Evolutionary conservation across 1,140 invertebrate genomes (phyloP), one percentile per base, ranked within the genome.

Genomic region (Oncopodura yosiiana): DNA sequence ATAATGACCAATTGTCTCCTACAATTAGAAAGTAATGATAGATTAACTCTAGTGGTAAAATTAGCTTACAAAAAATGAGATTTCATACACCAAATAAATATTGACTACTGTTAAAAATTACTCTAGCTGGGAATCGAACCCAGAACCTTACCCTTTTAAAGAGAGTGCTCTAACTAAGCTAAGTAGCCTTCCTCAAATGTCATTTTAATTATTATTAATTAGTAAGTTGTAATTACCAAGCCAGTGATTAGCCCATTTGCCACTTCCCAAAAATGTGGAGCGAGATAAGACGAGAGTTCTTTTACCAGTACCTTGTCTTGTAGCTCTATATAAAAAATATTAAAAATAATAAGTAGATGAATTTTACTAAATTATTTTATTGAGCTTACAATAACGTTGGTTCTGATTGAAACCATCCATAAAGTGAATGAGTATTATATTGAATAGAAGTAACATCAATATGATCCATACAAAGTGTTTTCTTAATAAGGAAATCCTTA

Each of bases 251-350:
- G 68, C 70, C 62, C 71, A 77, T 48, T 70, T 62, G 26, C 79
- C 78, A 50, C 69, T 67, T 24, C 77, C 72, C 4, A 72, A 58
- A 66, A 72, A 80, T 1, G 74, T 77, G 18, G 77, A 77, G 26
- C 76, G 65, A 29, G 74, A 71, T 14, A 77, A 67, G 0, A 75
- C 56, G 27, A 71, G 67, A 8, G 66, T 58, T n/a, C 69, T 34
- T 44, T 60, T 63, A 18, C 16, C 16, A 41, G 14, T 43, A 1
- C 36, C 53, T 42, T 49, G 45, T 26, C 42, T 41, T 0, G 32
- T 43, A 9, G 36, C 53, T 11, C 53, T 56, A 19, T 14, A 36
- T 18, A 23, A 24, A 30, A 11, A 27, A n/a, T 11, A 38, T n/a
- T n/a, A 11, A 12, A 21, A 8, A 45, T 26, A 8, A 11, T 30